Evolutionary conservation across 1,140 invertebrate genomes (phyloP), one percentile per base, ranked within the genome.

Genomic region (Drosophila persimilis): DNA sequence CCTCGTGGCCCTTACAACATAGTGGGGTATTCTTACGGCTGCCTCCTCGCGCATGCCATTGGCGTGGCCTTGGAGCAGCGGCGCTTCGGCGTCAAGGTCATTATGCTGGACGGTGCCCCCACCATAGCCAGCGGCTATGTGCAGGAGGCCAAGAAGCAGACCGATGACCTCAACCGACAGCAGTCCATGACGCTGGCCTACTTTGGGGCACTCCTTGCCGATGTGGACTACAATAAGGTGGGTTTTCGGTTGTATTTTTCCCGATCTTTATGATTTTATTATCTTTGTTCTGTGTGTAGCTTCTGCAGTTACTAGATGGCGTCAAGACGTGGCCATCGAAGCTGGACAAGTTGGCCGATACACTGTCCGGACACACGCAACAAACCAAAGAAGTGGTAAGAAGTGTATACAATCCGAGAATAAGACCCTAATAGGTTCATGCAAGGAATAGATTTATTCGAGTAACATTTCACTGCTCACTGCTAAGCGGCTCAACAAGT

Each of bases 1-100:
- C 94, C 94, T 0, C 91, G 93, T 44, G 96, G 97, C 41, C 97
- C 98, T 0, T 98, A 97, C 92, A 94, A 94, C 24, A 91, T 99
- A 50, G 93, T 96, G 39, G 98, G 98, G 6, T 99, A 99, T 92
- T 99, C 98, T 0, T 99, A 97, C 92, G 98, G 98, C 50, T 95
- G 96, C 3, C 94, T 95, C 50, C 94, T 99, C 9, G 98, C 96
- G 1, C 97, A 98, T 90, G 98, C 99, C 93, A 99, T 99, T 94
- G 96, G 95, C 2, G 77, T 96, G n/a, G 95, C 96, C 74, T 89
- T 99, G 35, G 97, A 99, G 90, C 92, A 93, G 60, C 90, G 76
- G 11, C 93, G 94, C 3, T 94, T 95, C 78, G 91, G 92, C 31
- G 93, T 94, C 0, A 92, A 93, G n/a, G 91, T 97, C 15, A 94